phyloP scores from a whole-genome alignment of 2,888 invertebrate genomes.

The Agrochola macilenta region DNA sequence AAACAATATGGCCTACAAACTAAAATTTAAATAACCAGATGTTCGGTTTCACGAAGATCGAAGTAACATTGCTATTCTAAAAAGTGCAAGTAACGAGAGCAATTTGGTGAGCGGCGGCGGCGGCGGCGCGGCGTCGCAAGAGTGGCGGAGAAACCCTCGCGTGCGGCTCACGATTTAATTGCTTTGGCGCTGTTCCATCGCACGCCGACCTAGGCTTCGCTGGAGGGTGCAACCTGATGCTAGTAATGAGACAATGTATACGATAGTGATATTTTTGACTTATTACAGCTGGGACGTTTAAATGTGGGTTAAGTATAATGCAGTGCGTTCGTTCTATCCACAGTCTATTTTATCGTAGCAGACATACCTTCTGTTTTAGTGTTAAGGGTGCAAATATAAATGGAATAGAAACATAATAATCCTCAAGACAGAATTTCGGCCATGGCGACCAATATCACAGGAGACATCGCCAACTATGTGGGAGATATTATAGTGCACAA shows the following conservation, averaged over 20 bases:
- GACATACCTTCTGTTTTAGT: neutral
- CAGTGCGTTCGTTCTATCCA: neutral
- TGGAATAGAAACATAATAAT: neutral
- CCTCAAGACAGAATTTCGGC: neutral
- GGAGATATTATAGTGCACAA: neutral
- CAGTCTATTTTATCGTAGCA: neutral
- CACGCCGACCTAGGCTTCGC: conserved; percentile 63
- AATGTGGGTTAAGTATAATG: neutral
- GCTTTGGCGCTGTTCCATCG: conserved; percentile 87
- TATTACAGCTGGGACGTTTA: neutral
- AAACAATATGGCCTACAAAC: conserved; percentile 18
- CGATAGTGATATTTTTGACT: neutral
- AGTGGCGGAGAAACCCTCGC: conserved; percentile 72
- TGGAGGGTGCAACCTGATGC: conserved; percentile 63
- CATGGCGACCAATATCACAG: neutral
- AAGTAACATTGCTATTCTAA: conserved; percentile 66
- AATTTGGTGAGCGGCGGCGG: conserved; percentile 73
- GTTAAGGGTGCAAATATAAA: neutral
- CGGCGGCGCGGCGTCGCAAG: conserved; percentile 70
- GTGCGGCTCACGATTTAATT: conserved; percentile 85
- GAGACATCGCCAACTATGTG: neutral
- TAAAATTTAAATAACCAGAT: conserved; percentile 51
- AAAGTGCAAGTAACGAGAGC: conserved; percentile 84
- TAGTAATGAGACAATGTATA: conserved; percentile 44
- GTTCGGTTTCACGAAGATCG: conserved; percentile 45